Base-by-base conservation (phyloP, 2,888 invertebrate genomes). In the Archips crataeganus region DNA sequence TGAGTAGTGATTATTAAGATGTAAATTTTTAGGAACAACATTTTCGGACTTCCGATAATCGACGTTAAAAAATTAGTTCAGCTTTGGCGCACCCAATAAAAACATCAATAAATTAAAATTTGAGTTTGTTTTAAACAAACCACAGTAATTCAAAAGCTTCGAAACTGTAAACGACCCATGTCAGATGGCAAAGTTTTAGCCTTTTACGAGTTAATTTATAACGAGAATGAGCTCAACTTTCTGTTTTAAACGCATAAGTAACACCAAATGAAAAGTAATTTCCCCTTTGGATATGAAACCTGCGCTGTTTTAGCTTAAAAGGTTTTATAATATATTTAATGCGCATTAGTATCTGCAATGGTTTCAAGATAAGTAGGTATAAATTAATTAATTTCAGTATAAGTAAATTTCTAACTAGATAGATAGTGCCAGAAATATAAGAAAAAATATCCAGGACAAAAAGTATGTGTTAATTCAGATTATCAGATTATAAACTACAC, bases 241-340 rank as follows among this genome's bases (percentile, higher is more conserved):
- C 42, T 66, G 69, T 42, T 62, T 54, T 60, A 64, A 73, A 75
- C 63, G 70, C 49, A 69, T 76, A 75, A 75, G 75, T 75, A 71
- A 68, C 61, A 75, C 75, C 64, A 81, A 85, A 84, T 84, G 77
- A 80, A 76, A 81, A 85, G 79, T 84, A 85, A 85, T 82, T 77
- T 42, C 84, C 82, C 81, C 79, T 81, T 77, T 80, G 83, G 80
- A 79, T 79, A 81, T 78, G 68, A 73, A 51, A 45, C 65, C 42
- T 10, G 32, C 51, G 42, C 45, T 60, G 69, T 51, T 60, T 63
- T 39, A 60, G 51, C 60, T 64, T 60, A 60, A 74, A 60, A 74
- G 59, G 73, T 61, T 64, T 45, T n/a, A 11, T 8, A 68, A 63
- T 15, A 34, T 32, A 63, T 49, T 63, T 62, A 62, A 62, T 54